Evolutionary conservation across 2,113 vertebrate genomes (phyloP).

Genomic region (Pseudorhombus dupliciocellatus): DNA sequence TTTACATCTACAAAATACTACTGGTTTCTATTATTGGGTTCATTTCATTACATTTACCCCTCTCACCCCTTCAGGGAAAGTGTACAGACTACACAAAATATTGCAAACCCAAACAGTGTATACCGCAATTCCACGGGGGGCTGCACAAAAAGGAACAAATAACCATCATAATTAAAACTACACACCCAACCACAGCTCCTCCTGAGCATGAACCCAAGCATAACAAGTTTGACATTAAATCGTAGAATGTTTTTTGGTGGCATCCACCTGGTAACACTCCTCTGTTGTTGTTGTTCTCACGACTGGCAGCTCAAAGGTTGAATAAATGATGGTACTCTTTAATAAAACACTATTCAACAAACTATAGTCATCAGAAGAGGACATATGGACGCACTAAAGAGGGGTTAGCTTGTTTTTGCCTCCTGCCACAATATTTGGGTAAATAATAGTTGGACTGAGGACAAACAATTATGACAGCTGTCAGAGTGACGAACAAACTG

Average conservation of each 20-base stretch:
- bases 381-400: no score
- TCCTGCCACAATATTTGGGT: slow-evolving; percentile 11
- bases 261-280: no score
- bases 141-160: slow-evolving; percentile 2
- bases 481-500: slow-evolving; percentile 14
- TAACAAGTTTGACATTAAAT: no score
- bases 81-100: not conserved
- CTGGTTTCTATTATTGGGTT: not conserved
- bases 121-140: not conserved
- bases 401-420: not conserved
- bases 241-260: no score
- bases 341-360: no score
- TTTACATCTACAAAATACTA: not conserved
- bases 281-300: no score
- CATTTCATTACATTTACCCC: not conserved
- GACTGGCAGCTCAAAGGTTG: no score
- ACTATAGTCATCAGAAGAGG: no score
- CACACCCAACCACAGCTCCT: not conserved
- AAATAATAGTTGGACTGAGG: slow-evolving; percentile 11
- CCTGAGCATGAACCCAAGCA: not conserved
- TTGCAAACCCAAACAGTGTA: not conserved
- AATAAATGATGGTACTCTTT: no score
- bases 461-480: slow-evolving; percentile 8
- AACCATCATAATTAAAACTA: not conserved
- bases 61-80: not conserved